phyloP scores from a whole-genome alignment of 1,140 invertebrate genomes.

The Eriosoma lanigerum region DNA sequence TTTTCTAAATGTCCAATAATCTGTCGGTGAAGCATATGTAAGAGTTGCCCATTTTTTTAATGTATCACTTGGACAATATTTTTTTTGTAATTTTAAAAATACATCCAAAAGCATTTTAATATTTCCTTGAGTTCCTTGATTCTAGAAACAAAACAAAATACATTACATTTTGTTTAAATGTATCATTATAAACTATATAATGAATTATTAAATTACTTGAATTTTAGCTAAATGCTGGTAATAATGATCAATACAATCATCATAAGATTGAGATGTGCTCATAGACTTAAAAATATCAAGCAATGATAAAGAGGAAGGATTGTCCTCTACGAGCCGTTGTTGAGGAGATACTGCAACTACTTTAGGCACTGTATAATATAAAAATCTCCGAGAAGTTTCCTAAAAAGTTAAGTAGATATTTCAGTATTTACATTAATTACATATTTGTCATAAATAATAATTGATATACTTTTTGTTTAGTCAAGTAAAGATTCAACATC shows the following conservation, averaged over 20 bases:
- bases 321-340: slow-evolving; percentile 94
- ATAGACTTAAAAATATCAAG: slow-evolving; percentile 91
- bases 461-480: slow-evolving; percentile 78
- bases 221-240: slow-evolving; percentile 89
- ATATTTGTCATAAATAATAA: background rate
- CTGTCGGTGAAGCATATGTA: slow-evolving; percentile 85
- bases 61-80: slow-evolving; percentile 83
- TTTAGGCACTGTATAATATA: slow-evolving; percentile 91
- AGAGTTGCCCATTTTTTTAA: slow-evolving; percentile 86
- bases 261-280: slow-evolving; percentile 80
- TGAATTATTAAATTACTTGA: slow-evolving; percentile 66
- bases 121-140: slow-evolving; percentile 77
- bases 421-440: background rate
- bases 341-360: slow-evolving; percentile 94
- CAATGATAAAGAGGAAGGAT: slow-evolving; percentile 86
- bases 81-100: slow-evolving; percentile 84
- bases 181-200: slow-evolving; percentile 44
- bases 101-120: slow-evolving; percentile 89
- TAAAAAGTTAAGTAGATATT: slow-evolving; percentile 53
- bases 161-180: slow-evolving; percentile 55
- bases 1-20: slow-evolving; percentile 98
- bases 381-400: slow-evolving; percentile 84
- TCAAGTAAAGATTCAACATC: slow-evolving; percentile 93
- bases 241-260: slow-evolving; percentile 84
- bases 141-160: slow-evolving; percentile 58